Evolutionary conservation across 2,113 vertebrate species (phyloP).

Genomic region (Callithrix jacchus): DNA sequence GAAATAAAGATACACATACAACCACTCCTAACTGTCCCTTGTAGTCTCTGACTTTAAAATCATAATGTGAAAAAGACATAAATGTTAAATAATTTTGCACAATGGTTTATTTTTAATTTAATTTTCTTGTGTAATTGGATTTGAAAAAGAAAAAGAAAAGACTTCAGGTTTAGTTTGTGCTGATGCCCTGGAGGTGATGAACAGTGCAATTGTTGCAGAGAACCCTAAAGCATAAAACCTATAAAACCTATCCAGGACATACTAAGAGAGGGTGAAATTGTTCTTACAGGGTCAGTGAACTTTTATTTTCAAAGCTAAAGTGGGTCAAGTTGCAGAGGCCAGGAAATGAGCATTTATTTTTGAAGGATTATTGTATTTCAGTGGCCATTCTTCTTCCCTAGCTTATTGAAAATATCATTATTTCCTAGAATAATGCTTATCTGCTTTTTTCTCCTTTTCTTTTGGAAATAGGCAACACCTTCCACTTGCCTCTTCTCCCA

Average conservation of each 20-base stretch:
- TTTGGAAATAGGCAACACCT: not conserved
- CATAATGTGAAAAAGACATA: not conserved
- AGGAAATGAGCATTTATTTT: not conserved
- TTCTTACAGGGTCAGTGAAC: not conserved
- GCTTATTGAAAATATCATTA: not conserved
- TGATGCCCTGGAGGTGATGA: not conserved
- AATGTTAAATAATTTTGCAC: not conserved
- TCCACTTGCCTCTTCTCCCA: not conserved
- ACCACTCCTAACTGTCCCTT: not conserved
- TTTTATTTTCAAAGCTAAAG: not conserved
- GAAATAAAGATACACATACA: not conserved
- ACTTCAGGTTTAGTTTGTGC: not conserved
- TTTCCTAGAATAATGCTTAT: not conserved
- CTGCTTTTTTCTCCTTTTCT: not conserved
- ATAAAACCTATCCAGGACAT: not conserved
- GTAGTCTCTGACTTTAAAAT: not conserved
- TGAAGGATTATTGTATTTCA: not conserved
- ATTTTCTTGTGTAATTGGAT: not conserved
- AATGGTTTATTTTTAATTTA: not conserved
- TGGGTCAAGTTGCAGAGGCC: not conserved
- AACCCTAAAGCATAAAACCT: not conserved
- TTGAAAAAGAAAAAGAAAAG: not conserved
- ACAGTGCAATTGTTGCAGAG: not conserved
- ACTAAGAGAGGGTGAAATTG: not conserved
- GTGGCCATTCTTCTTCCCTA: not conserved